Evolutionary conservation across 2,888 invertebrate genomes (phyloP).

Genomic region (Leucophora obtusa): DNA sequence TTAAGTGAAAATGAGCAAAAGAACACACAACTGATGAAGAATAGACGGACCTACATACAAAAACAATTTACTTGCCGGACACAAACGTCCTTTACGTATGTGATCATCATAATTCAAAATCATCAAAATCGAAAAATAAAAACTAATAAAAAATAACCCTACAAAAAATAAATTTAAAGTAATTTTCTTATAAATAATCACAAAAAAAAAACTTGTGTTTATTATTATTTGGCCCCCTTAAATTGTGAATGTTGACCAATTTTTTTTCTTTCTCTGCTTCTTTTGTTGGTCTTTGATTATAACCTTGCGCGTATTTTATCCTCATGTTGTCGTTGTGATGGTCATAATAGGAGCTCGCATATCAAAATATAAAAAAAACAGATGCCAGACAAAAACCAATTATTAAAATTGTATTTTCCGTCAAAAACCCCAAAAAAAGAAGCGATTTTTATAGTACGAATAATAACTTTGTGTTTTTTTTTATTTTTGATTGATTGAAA

Average conservation of each 20-base stretch:
- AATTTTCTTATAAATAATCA: conserved; percentile 51
- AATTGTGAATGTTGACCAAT: conserved; percentile 52
- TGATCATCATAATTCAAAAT: conserved; percentile 62
- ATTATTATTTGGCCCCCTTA: conserved; percentile 46
- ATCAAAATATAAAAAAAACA: conserved; percentile 56
- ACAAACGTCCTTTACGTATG: conserved; percentile 65
- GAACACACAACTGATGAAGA: conserved; percentile 1
- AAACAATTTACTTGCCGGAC: conserved; percentile 61
- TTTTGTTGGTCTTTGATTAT: conserved; percentile 13
- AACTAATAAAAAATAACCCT: conserved; percentile 25
- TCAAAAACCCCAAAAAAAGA: conserved; percentile 23
- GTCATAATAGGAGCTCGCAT: neutral
- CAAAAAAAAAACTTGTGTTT: conserved; percentile 65
- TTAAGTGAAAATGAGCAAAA: conserved; percentile 16
- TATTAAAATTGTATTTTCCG: conserved; percentile 76
- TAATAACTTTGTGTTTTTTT: conserved; percentile 29
- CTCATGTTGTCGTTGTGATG: conserved; percentile 67
- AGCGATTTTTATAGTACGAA: neutral
- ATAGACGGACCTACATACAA: conserved; percentile 16
- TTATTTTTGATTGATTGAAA: conserved; percentile 51
- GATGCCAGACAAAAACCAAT: conserved; percentile 73
- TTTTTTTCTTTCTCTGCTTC: conserved; percentile 14
- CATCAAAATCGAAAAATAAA: conserved; percentile 15
- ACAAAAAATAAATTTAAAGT: conserved; percentile 47
- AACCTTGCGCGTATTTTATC: conserved; percentile 34